Percentiles rank a stretch among this genome's conserved stretches.
Conservation (phyloP, 2,113 vertebrate genomes). For the Microcebus tavaratra region DNA sequence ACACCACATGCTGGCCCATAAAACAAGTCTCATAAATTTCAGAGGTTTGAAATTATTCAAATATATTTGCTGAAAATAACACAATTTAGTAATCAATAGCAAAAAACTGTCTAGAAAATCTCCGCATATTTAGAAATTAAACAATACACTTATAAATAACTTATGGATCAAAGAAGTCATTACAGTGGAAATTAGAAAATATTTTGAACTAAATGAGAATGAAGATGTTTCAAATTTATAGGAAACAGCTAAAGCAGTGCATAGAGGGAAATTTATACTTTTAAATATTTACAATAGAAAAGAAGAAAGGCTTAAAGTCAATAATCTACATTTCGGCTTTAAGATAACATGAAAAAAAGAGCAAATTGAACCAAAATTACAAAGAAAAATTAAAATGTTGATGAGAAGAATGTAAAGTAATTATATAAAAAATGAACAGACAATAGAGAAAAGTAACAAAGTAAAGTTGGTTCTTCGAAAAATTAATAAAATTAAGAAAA, state of each 20-base stretch:
- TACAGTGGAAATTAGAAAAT: not conserved
- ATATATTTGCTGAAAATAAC: not conserved
- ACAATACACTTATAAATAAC: conserved; percentile 2
- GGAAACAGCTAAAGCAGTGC: not conserved
- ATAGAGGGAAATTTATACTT: not conserved
- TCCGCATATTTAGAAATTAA: conserved; percentile 6
- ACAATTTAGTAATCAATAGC: not conserved
- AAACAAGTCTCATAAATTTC: not conserved
- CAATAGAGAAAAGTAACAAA: not conserved
- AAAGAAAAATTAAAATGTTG: not conserved
- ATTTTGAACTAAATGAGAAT: conserved; percentile 35
- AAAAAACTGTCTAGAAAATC: not conserved
- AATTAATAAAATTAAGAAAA: conserved; percentile 11
- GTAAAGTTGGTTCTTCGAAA: not conserved
- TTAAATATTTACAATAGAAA: not conserved
- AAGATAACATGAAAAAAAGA: not conserved
- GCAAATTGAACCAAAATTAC: conserved; percentile 6
- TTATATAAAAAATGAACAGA: not conserved
- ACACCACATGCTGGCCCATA: not conserved
- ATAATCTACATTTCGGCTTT: not conserved
- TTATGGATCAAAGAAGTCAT: not conserved
- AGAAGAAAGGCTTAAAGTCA: not conserved
- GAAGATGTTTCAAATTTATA: not conserved
- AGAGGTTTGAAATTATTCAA: not conserved
- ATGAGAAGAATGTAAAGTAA: not conserved